These are phyloP conservation scores for Troides helena DNA, from an alignment of 2,888 invertebrate genomes.

Conservation along the genomic window DNA sequence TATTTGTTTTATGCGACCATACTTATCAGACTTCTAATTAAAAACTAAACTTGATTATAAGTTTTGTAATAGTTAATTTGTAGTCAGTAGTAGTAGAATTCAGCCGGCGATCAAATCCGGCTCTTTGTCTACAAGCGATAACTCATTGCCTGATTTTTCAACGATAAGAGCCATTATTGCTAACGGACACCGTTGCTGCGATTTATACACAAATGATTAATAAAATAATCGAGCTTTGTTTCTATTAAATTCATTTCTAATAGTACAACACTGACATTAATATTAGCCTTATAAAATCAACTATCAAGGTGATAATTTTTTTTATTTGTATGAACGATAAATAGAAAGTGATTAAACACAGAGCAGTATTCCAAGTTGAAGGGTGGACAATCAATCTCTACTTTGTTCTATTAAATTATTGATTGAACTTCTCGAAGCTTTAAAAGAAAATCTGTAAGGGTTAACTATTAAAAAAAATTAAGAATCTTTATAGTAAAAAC, in stretches of 20 bases:
- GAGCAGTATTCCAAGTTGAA: too few species aligned
- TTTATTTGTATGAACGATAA: too few species aligned
- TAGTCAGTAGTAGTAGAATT: slow-evolving; percentile 40
- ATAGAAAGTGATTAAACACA: too few species aligned
- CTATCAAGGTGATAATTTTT: too few species aligned
- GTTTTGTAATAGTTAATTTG: slow-evolving; percentile 26
- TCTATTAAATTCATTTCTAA: slow-evolving; percentile 4
- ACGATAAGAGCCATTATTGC: slow-evolving; percentile 24
- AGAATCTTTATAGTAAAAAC: too few species aligned
- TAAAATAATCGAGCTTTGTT: slow-evolving; percentile 12
- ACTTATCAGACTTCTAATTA: slow-evolving; percentile 23
- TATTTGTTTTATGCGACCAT: slow-evolving; percentile 16
- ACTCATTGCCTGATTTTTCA: slow-evolving; percentile 46
- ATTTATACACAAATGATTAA: slow-evolving; percentile 19
- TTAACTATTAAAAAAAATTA: too few species aligned
- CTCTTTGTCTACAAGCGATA: slow-evolving; percentile 45
- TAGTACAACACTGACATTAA: not conserved
- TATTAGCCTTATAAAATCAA: not conserved
- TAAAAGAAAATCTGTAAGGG: too few species aligned
- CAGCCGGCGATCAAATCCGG: slow-evolving; percentile 47
- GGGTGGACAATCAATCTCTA: too few species aligned
- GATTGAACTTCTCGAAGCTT: too few species aligned
- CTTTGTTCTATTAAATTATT: too few species aligned
- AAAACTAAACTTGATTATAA: slow-evolving; percentile 17
- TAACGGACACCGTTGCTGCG: slow-evolving; percentile 19